Conservation (phyloP, 2,797 vertebrate genomes). For the Sebastes diaconus region DNA sequence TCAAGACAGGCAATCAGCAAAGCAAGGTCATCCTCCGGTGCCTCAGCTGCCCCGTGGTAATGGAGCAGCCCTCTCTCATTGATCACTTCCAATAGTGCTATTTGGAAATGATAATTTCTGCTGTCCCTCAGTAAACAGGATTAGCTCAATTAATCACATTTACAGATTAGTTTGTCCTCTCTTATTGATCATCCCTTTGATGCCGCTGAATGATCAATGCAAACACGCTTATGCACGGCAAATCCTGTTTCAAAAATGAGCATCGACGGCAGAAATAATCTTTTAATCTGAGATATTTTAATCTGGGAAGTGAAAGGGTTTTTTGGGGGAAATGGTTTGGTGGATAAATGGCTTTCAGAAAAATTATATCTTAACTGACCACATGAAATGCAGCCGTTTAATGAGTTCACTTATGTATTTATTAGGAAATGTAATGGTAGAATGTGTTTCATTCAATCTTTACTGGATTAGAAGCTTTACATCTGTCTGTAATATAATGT, state of each 20-base stretch:
- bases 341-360: constrained; percentile 47
- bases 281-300: constrained; percentile 73
- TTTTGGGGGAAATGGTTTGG: neutral
- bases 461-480: neutral
- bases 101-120: constrained; percentile 76
- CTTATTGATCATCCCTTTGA: constrained; percentile 87
- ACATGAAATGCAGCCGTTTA: neutral
- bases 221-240: constrained; percentile 87
- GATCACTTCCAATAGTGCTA: constrained; percentile 66
- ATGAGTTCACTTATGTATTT: neutral
- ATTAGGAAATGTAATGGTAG: neutral
- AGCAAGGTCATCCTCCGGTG: constrained; percentile 33
- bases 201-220: constrained; percentile 85
- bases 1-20: neutral
- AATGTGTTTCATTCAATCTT: neutral
- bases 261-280: constrained; percentile 80
- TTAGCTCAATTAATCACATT: constrained; percentile 92
- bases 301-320: constrained; percentile 48
- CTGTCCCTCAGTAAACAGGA: constrained; percentile 86
- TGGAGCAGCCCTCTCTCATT: constrained; percentile 61
- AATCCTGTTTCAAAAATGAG: constrained; percentile 90
- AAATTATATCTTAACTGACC: constrained; percentile 19
- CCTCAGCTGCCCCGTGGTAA: constrained; percentile 51
- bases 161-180: constrained; percentile 86
- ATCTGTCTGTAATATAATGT: neutral